Conservation (phyloP, 2,888 invertebrate genomes). For the Xylota sylvarum region DNA sequence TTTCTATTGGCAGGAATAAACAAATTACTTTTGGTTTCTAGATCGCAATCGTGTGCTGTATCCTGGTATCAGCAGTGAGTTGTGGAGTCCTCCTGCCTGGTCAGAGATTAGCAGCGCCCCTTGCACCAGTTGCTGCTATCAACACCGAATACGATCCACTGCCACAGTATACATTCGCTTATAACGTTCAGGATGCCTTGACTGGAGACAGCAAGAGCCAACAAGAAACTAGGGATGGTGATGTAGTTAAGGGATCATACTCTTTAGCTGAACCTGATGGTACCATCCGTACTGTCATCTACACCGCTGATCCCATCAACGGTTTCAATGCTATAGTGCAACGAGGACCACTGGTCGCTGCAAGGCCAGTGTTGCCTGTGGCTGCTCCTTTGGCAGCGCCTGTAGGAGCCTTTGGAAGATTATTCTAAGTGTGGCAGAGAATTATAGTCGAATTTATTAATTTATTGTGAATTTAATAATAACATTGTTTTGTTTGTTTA, state of each 20-base stretch:
- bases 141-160: slow-evolving; percentile 80
- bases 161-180: slow-evolving; percentile 89
- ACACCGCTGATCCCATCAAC: slow-evolving; percentile 82
- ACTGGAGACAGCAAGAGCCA: slow-evolving; percentile 87
- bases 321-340: slow-evolving; percentile 86
- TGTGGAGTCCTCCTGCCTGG: slow-evolving; percentile 78
- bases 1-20: background rate
- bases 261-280: slow-evolving; percentile 83
- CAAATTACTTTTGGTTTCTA: slow-evolving; percentile 33
- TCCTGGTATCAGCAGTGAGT: slow-evolving; percentile 72
- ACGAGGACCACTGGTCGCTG: slow-evolving; percentile 85
- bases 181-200: slow-evolving; percentile 89
- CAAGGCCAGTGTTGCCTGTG: slow-evolving; percentile 73
- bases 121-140: slow-evolving; percentile 76
- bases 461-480: slow-evolving; percentile 62
- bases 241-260: slow-evolving; percentile 86
- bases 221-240: slow-evolving; percentile 87
- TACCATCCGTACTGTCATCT: slow-evolving; percentile 81
- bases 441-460: slow-evolving; percentile 46
- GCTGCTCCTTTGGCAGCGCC: slow-evolving; percentile 77
- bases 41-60: slow-evolving; percentile 79
- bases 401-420: slow-evolving; percentile 71
- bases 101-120: slow-evolving; percentile 81
- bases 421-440: slow-evolving; percentile 34
- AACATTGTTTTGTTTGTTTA: slow-evolving; percentile 15